Evolutionary conservation across 2,113 vertebrate species (phyloP), one percentile per base, ranked within the genome.

Genomic region (Neomonachus schauinslandi): DNA sequence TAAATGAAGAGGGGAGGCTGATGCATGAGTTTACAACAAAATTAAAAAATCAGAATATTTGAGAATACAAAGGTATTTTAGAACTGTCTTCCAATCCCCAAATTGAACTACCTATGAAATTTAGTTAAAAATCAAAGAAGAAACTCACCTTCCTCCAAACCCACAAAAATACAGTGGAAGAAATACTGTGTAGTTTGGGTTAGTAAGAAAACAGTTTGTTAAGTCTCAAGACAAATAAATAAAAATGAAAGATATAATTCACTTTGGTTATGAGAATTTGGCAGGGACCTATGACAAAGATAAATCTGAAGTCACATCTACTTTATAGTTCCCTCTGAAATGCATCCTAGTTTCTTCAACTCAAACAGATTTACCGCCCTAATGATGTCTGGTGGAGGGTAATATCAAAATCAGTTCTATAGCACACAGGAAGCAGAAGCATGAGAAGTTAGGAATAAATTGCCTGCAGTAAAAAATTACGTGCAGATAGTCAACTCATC

Each of bases 211-310:
- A 93, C 13, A 65, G 59, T 69, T 92, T 59, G 33, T 63, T 74
- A 96, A 74, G 28, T 18, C 46, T 91, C 42, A 88, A 82, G 86
- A 71, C 28, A 42, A 65, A 94, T 71, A 88, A 83, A 95, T 21
- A 93, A 76, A 95, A 94, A 76, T 63, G 26, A 63, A 49, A 72
- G 39, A 61, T 53, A 89, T n/a, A 49, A 59, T 92, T 81, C 69
- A 77, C 36, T 94, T 53, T 81, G 63, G 33, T 85, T 74, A 39
- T 24, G n/a, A 80, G 31, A 33, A 91, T 51, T 33, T 46, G n/a
- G 59, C 36, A 91, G 57, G 46, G 33, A 69, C 26, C n/a, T 61
- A 5, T 59, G 94, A 81, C 21, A 90, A 83, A 65, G 61, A 85
- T 33, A 81, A 79, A 91, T 51, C 12, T 85, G 31, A 93, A 90